Conservation (phyloP, 1,140 invertebrate species). For the Aphis craccivora region DNA sequence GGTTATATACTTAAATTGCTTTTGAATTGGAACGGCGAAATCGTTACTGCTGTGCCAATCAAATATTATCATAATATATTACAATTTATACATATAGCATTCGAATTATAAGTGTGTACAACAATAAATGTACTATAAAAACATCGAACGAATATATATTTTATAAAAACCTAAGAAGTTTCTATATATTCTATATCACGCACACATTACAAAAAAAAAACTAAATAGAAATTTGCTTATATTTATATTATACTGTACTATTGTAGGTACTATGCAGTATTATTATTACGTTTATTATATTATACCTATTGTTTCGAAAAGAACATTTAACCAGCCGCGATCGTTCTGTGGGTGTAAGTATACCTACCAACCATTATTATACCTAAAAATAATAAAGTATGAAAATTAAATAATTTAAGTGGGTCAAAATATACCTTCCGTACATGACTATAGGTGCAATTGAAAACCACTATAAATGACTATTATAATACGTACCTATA, state of each 20-base stretch:
- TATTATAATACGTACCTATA: no score
- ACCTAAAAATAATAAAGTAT: background rate
- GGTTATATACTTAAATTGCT: background rate
- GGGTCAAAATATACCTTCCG: conserved; percentile 11
- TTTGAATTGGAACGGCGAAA: background rate
- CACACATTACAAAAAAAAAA: background rate
- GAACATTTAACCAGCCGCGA: background rate
- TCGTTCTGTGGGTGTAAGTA: no score
- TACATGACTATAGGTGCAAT: background rate
- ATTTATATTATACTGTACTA: background rate
- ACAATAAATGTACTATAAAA: background rate
- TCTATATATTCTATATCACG: background rate
- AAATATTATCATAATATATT: background rate
- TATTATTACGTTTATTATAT: background rate
- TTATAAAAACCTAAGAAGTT: no score
- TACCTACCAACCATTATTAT: no score
- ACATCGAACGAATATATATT: background rate
- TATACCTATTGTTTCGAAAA: background rate
- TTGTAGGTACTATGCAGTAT: background rate
- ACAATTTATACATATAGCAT: background rate
- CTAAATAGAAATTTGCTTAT: background rate
- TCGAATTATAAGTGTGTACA: background rate
- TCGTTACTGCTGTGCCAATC: background rate
- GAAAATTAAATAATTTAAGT: conserved; percentile 13
- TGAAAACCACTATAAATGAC: background rate